Evolutionary conservation across 1,140 invertebrate species (phyloP), one percentile per base, ranked within the genome.

Genomic region (Tenebrio molitor): DNA sequence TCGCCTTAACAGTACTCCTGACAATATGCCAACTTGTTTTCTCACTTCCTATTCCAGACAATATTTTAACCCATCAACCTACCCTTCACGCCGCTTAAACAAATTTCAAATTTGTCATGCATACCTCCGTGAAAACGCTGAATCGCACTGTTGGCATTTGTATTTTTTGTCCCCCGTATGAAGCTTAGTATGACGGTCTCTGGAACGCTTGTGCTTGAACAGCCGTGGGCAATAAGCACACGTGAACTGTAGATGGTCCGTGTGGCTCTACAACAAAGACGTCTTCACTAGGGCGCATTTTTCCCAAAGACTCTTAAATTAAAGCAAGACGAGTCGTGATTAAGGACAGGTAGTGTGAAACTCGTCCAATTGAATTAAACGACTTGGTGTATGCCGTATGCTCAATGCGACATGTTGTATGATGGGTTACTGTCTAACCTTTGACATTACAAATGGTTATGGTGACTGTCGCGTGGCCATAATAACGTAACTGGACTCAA

Each of bases 161-260:
- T 97, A 97, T 84, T 96, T 95, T 82, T 94, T 90, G 83, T 97
- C 95, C 1, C 96, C 95, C 1, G 95, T 97, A 85, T 98, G 97
- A 58, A 98, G 87, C 83, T 98, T 98, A 75, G 96, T 91, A 83
- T 98, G 97, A 14, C 97, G 89, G 84, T 98, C 96, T 58, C 95
- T 88, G 71, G 94, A 96, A 10, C 96, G 88, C 83, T 98, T 97
- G 86, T 98, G 96, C 84, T 97, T 97, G 88, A 98, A 98, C 73
- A 95, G 85, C 75, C 95, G 89, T 69, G 93, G 91, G 84, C 93
- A 96, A 86, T 93, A 95, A 76, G 93, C 92, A 84, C 95, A 97
- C 70, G 91, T 90, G 83, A 95, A 97, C 41, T 94, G 94, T 89
- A 95, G 91, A 80, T 95, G 93, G 81, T 95, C 94, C 41, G 91